phyloP scores from a whole-genome alignment of 2,797 vertebrate species.

The Brotula barbata region DNA sequence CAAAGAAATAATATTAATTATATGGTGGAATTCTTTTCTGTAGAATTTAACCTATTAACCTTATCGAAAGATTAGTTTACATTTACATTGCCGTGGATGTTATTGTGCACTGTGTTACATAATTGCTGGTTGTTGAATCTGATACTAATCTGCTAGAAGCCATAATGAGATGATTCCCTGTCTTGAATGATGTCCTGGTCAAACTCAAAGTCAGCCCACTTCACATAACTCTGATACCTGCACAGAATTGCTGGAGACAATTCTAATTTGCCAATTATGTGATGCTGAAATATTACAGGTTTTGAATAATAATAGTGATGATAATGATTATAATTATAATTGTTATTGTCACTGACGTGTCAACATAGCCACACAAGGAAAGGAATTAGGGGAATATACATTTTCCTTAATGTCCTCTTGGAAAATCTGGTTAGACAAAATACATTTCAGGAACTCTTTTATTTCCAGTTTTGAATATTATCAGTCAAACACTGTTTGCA shows the following conservation, averaged over 20 bases:
- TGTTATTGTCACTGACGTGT: too few species aligned
- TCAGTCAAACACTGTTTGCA: neutral
- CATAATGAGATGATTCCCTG: conserved; percentile 77
- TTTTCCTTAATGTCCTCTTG: neutral
- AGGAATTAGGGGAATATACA: neutral
- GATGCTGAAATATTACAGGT: too few species aligned
- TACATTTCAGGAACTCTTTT: neutral
- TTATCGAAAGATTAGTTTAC: conserved; percentile 53
- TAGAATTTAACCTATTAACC: conserved; percentile 19
- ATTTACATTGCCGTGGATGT: conserved; percentile 68
- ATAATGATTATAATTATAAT: too few species aligned
- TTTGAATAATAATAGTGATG: too few species aligned
- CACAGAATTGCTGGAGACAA: too few species aligned
- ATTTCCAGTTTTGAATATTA: too few species aligned
- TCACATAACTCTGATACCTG: conserved; percentile 48
- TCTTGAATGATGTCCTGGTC: conserved; percentile 72
- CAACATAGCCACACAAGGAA: too few species aligned
- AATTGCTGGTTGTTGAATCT: conserved; percentile 63
- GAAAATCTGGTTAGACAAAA: neutral
- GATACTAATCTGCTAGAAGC: conserved; percentile 74
- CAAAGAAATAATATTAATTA: neutral
- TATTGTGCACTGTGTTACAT: conserved; percentile 73
- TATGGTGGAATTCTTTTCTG: neutral
- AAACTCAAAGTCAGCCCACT: conserved; percentile 56
- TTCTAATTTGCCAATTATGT: too few species aligned